A percentile compares a stretch with the other conserved stretches of the same genome.
Evolutionary conservation across 2,797 vertebrate genomes (phyloP).

Genomic region (Semaprochilodus insignis): DNA sequence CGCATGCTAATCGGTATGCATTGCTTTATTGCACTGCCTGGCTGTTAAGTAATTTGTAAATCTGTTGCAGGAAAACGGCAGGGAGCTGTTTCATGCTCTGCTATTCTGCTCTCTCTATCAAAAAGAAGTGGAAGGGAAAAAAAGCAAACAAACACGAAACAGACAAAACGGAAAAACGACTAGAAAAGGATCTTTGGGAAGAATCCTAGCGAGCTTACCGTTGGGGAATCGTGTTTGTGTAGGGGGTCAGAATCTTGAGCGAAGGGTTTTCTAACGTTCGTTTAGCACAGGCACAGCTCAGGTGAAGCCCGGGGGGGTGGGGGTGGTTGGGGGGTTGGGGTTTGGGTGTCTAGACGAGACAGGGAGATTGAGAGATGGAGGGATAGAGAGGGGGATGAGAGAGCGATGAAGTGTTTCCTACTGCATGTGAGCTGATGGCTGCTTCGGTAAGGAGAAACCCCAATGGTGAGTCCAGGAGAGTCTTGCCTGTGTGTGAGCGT

Average conservation of each 20-base stretch:
- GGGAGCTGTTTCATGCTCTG: constrained; percentile 71
- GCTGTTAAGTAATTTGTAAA: constrained; percentile 84
- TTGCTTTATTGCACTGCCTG: constrained; percentile 73
- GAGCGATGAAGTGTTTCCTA: constrained; percentile 35
- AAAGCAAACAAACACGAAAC: constrained; percentile 69
- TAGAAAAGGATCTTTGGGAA: constrained; percentile 69
- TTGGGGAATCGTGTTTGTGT: constrained; percentile 15
- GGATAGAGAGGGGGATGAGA: constrained; percentile 28
- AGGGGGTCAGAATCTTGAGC: constrained; percentile 46
- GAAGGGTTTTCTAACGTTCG: constrained; percentile 33
- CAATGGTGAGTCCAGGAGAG: constrained; percentile 25
- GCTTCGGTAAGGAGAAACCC: constrained; percentile 32
- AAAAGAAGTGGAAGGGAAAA: constrained; percentile 43
- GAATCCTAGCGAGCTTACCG: constrained; percentile 69
- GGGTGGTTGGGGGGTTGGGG: too few relatives aligned
- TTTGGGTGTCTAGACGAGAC: constrained; percentile 19
- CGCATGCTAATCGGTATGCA: constrained; percentile 84
- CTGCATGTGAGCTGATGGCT: constrained; percentile 36
- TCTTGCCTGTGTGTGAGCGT: constrained; percentile 19
- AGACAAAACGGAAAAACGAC: constrained; percentile 44
- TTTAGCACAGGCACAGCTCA: constrained; percentile 19
- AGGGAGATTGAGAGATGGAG: constrained; percentile 20
- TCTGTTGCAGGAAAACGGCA: constrained; percentile 72
- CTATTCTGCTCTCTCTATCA: constrained; percentile 68
- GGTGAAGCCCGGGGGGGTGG: constrained; percentile 1